Percentiles rank a stretch among this genome's conserved stretches.
Conservation (phyloP, 2,113 vertebrate species). For the Haemorhous mexicanus region DNA sequence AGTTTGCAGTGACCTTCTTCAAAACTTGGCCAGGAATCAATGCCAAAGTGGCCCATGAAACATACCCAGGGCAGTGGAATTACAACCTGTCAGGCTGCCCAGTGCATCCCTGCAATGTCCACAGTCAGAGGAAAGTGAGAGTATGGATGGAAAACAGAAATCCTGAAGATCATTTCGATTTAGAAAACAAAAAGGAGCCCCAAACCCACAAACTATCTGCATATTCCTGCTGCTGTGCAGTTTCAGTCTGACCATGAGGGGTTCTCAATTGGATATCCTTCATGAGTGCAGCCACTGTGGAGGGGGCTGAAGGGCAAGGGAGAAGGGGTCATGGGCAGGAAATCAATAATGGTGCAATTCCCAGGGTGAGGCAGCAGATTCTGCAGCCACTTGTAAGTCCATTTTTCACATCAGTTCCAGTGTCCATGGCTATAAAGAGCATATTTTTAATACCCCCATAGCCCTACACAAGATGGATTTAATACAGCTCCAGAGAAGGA, state of each 20-base stretch:
- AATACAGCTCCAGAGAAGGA: not conserved
- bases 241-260: not conserved
- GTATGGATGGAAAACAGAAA: not conserved
- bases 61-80: not conserved
- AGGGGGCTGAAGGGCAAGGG: not conserved
- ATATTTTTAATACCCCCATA: not conserved
- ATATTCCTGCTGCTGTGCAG: not conserved
- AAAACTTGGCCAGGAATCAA: not conserved
- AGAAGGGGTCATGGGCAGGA: constrained; percentile 1
- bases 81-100: not conserved
- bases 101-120: not conserved
- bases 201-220: not conserved
- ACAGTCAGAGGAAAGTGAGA: not conserved
- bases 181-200: not conserved
- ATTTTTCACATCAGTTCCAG: not conserved
- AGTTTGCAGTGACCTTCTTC: constrained; percentile 20
- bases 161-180: not conserved
- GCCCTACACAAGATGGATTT: not conserved
- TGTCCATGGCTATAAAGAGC: not conserved
- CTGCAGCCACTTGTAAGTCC: not conserved
- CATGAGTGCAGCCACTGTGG: not conserved
- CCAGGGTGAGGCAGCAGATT: constrained; percentile 30
- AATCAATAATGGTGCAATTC: constrained; percentile 27
- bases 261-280: not conserved
- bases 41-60: not conserved